Evolutionary conservation across 2,797 vertebrate species (phyloP), one percentile per base, ranked within the genome.

Genomic region (Phataginus tetradactyla): DNA sequence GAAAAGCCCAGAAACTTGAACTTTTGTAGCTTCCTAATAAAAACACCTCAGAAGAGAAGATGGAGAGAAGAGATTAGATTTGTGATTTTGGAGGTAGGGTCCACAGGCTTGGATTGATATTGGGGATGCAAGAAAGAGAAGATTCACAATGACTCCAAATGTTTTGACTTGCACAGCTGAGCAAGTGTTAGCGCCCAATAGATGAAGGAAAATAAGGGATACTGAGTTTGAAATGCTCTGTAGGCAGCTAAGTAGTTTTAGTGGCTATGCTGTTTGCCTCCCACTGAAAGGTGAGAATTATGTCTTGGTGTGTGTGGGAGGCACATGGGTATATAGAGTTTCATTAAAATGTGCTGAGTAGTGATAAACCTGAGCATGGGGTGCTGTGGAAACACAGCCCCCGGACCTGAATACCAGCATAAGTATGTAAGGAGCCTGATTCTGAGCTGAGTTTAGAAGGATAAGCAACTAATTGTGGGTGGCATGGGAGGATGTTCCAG

Each of bases 321-420:
- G 90, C 23, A 59, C 61, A 75, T 88, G 90, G 64, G 74, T 89
- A 96, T 94, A 91, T 71, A 94, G 92, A 93, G 23, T 83, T 94
- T 66, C 90, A 63, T 89, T 96, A 84, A 79, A 69, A 88, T 66
- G 92, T 94, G 90, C 63, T 75, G 92, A 95, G 75, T 42, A 75
- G 85, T 81, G 94, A 45, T 86, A 71, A 92, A 61, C 74, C 90
- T 86, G 27, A 86, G 80, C 21, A 2, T 5, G 29, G n/a, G 49
- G 91, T 64, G 74, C 49, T 72, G 49, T 72, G 78, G 91, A 95
- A 97, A 96, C 88, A 90, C 66, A 63, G 55, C 86, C 86, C 69
- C 79, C 37, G 0, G 90, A 71, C 2, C 21, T 14, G 64, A 91
- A 49, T 94, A 72, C 59, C 9, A 53, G 88, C 45, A 88, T 27